Evolutionary conservation across 1,140 invertebrate genomes (phyloP).

Genomic region (Steinernema feltiae): DNA sequence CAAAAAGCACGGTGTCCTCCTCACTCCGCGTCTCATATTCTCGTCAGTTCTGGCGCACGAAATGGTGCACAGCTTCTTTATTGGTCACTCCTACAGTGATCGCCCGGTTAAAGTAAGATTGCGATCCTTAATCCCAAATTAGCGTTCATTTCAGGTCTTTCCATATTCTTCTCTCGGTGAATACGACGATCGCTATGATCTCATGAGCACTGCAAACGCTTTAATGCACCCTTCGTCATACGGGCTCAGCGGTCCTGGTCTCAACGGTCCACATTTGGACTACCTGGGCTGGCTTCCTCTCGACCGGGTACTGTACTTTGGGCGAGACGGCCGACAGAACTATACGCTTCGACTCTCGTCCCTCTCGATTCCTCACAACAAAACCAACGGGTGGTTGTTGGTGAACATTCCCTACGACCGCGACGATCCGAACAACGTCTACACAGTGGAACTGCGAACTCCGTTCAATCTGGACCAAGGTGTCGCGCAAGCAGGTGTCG

Average conservation of each 20-base stretch:
- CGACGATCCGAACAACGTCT: constrained; percentile 49
- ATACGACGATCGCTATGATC: constrained; percentile 54
- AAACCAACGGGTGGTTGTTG: constrained; percentile 49
- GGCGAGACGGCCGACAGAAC: constrained; percentile 49
- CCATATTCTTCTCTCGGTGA: constrained; percentile 52
- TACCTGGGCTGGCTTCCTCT: constrained; percentile 56
- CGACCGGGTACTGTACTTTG: constrained; percentile 53
- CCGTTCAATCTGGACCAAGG: constrained; percentile 43
- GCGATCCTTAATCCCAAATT: constrained; percentile 15
- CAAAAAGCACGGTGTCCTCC: constrained; percentile 51
- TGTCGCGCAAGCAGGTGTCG: constrained; percentile 46
- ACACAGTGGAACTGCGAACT: constrained; percentile 48
- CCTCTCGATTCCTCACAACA: constrained; percentile 47
- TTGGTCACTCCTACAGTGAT: constrained; percentile 57
- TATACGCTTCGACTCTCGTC: constrained; percentile 53
- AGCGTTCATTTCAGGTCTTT: constrained; percentile 43
- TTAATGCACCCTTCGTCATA: constrained; percentile 52
- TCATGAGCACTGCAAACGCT: constrained; percentile 57
- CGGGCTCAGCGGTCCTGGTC: constrained; percentile 52
- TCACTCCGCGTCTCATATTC: constrained; percentile 53
- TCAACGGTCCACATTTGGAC: constrained; percentile 53
- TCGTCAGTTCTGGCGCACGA: constrained; percentile 52
- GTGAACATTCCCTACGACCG: constrained; percentile 51
- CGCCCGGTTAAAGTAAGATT: constrained; percentile 48
- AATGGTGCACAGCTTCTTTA: constrained; percentile 56